Conservation (phyloP, 2,888 invertebrate genomes). For the Thereva nobilitata region DNA sequence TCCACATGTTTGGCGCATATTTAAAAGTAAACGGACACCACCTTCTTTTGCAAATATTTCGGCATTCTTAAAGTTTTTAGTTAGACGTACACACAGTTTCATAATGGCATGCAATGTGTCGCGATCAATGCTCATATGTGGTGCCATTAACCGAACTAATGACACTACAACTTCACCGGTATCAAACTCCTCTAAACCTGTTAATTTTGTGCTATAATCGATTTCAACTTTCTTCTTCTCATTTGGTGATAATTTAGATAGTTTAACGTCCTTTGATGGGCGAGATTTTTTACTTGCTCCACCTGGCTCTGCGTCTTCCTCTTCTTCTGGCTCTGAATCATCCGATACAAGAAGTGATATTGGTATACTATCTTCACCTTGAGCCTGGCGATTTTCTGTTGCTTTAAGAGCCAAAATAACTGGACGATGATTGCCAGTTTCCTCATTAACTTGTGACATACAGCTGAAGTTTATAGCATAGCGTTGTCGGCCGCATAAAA, state of each 20-base stretch:
- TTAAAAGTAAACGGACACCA: conserved; percentile 73
- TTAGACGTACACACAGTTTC: conserved; percentile 73
- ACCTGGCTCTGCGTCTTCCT: conserved; percentile 40
- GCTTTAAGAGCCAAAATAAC: conserved; percentile 68
- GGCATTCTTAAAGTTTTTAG: conserved; percentile 73
- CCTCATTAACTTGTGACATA: conserved; percentile 84
- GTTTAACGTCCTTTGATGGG: conserved; percentile 17
- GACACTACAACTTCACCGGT: conserved; percentile 51
- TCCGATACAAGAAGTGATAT: conserved; percentile 16
- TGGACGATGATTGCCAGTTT: conserved; percentile 79
- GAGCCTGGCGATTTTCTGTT: conserved; percentile 44
- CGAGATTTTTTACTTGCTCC: conserved; percentile 22
- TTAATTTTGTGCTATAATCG: conserved; percentile 43
- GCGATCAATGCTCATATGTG: conserved; percentile 66
- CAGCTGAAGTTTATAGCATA: conserved; percentile 78
- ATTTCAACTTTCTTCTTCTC: conserved; percentile 45
- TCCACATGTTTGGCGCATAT: conserved; percentile 70
- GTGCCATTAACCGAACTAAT: conserved; percentile 70
- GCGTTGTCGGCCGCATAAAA: conserved; percentile 72
- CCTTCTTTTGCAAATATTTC: conserved; percentile 72
- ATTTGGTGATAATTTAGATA: conserved; percentile 45
- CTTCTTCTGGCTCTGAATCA: conserved; percentile 36
- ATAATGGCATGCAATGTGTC: conserved; percentile 78
- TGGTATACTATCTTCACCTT: not conserved
- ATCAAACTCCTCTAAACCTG: conserved; percentile 52